Conservation (phyloP, 2,113 vertebrate genomes). For the Coracopsis vasa region DNA sequence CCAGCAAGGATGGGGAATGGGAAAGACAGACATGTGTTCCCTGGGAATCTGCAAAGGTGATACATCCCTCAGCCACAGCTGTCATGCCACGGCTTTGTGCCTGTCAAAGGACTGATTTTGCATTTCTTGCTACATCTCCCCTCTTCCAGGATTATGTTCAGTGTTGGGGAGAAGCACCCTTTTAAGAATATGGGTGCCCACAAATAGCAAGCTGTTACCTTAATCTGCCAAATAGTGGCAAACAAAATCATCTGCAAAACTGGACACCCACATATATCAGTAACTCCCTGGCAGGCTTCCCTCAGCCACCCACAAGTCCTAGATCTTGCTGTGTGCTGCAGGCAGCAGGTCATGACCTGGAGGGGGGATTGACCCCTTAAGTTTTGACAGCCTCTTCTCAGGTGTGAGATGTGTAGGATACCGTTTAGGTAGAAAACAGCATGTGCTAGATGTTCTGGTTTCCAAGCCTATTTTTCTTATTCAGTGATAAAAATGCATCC, state of each 20-base stretch:
- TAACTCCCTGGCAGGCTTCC: not conserved
- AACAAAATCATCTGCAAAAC: not conserved
- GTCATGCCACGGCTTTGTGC: not conserved
- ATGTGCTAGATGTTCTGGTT: not conserved
- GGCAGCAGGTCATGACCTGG: not conserved
- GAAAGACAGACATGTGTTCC: not conserved
- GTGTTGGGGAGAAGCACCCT: not conserved
- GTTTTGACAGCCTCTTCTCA: not conserved
- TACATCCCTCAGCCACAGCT: fast-evolving
- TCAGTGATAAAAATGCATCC: not conserved
- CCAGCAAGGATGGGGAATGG: not conserved
- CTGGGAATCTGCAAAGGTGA: not conserved
- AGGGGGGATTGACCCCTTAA: not conserved
- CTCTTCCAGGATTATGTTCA: not conserved
- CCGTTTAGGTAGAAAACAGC: not conserved
- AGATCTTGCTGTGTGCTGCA: not conserved
- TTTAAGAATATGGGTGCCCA: not conserved
- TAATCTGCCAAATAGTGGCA: not conserved
- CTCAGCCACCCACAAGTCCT: not conserved
- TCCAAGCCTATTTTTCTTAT: not conserved
- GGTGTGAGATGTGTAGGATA: not conserved
- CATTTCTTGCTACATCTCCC: not conserved
- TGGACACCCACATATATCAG: not conserved
- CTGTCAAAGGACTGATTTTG: not conserved
- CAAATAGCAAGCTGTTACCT: not conserved